phyloP scores from a whole-genome alignment of 1,140 invertebrate species.

The Drosophila nigrodunni region DNA sequence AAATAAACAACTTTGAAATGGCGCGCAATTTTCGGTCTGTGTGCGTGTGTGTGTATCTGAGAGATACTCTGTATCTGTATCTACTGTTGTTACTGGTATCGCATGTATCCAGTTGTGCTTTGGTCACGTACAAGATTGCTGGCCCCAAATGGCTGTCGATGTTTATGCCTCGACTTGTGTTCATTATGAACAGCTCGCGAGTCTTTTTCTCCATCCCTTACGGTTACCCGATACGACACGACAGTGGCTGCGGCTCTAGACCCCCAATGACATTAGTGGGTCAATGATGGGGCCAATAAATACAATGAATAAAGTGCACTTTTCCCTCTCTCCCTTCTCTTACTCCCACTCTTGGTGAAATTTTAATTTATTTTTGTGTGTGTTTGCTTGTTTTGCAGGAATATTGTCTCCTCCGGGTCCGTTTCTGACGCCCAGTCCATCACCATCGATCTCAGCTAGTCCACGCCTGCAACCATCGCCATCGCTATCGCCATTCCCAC shows the following conservation, averaged over 20 bases:
- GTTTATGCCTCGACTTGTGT: constrained; percentile 42
- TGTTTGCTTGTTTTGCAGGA: constrained; percentile 68
- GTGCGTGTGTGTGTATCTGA: constrained; percentile 23
- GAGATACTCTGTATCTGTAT: background rate
- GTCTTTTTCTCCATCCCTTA: constrained; percentile 19
- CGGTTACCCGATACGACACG: constrained; percentile 6
- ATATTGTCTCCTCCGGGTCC: constrained; percentile 85
- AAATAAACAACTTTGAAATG: constrained; percentile 60
- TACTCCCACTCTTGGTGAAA: background rate
- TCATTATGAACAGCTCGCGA: constrained; percentile 18
- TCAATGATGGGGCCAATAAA: constrained; percentile 47
- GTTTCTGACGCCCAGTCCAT: constrained; percentile 85
- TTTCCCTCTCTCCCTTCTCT: background rate
- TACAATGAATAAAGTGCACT: constrained; percentile 39
- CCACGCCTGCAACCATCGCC: constrained; percentile 84
- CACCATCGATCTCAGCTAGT: constrained; percentile 85
- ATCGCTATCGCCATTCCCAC: constrained; percentile 84
- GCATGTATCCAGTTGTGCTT: constrained; percentile 38
- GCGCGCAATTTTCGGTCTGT: constrained; percentile 46
- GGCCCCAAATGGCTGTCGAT: constrained; percentile 51
- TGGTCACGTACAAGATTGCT: constrained; percentile 60
- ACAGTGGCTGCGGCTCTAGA: background rate
- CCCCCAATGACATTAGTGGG: constrained; percentile 38
- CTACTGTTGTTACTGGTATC: constrained; percentile 34
- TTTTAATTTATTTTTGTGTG: constrained; percentile 20